Base-by-base conservation (phyloP, 2,113 vertebrate species). In the Cottus gobio region DNA sequence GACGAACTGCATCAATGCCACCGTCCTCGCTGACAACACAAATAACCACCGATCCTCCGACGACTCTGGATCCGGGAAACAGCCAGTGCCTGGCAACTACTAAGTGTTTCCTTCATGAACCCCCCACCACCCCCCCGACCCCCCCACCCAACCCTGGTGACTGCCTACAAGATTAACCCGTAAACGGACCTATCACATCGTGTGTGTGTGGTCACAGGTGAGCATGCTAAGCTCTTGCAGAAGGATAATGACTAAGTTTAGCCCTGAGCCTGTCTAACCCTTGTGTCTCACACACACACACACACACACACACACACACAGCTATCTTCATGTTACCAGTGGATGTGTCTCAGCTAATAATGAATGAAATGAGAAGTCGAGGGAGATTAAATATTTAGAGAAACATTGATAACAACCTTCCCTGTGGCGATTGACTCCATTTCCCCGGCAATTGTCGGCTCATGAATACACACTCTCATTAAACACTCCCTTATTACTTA, bases 171-270 rank as follows among this genome's bases (percentile, higher is more conserved):
- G 90, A 89, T 90, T 90, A 90, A 68, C 71, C 30, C 30, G 30
- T 36, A 48, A 54, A 67, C 9, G 0, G 16, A 58, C 52, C 67
- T 24, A 28, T 88, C 84, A 74, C 89, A 80, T 90, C 89, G 87
- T 10, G 63, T 34, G 62, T 58, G 28, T 75, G 34, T 26, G 31
- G 63, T 76, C 79, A 75, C 89, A 92, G 11, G 90, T 85, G 75
- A 86, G 61, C 74, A 75, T 80, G 68, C 37, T 93, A 89, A 94
- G 91, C 91, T 80, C 72, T 46, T 10, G 60, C 82, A 70, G 65
- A 52, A 10, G 89, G 93, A 91, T 94, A 85, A 92, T 50, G 78
- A 57, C 10, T 83, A 93, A 92, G 76, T 83, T 56, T 91, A 94
- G 87, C 71, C 54, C 52, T 71, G 80, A 90, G 82, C 76, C 75